These are phyloP conservation scores for Drosophila subsilvestris DNA, from an alignment of 2,888 invertebrate species.

Conservation along the genomic window DNA sequence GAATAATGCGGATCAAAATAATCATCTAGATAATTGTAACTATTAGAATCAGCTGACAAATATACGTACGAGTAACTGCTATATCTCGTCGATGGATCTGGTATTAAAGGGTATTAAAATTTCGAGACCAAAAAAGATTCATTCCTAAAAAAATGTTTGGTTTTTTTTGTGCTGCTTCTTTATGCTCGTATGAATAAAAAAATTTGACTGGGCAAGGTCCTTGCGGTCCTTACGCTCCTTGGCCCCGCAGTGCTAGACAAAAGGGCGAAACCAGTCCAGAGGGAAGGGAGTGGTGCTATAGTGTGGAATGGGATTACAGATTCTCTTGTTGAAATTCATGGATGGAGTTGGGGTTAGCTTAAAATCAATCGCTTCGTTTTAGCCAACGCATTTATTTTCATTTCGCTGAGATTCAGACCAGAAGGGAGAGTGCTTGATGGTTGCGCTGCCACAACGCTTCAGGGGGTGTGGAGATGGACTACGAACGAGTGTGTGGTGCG, in stretches of 20 bases:
- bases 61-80: neutral
- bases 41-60: neutral
- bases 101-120: neutral
- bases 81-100: neutral
- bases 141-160: neutral
- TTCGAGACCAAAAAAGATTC: neutral
- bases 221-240: conserved; percentile 19
- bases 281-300: neutral
- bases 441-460: neutral
- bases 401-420: conserved; percentile 70
- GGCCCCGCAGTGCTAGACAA: conserved; percentile 25
- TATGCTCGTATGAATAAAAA: conserved; percentile 69
- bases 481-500: neutral
- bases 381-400: conserved; percentile 83
- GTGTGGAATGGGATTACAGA: neutral
- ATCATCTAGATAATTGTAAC: too few species aligned
- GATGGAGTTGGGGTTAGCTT: conserved; percentile 16
- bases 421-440: neutral
- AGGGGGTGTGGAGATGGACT: neutral
- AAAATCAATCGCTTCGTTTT: conserved; percentile 84
- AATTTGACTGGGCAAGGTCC: conserved; percentile 23
- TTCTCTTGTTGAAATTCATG: neutral
- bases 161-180: conserved; percentile 25
- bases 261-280: conserved; percentile 1
- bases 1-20: too few species aligned